Percentiles rank a stretch among this genome's conserved stretches.
Conservation (phyloP, 2,113 vertebrate genomes). For the Apus apus region DNA sequence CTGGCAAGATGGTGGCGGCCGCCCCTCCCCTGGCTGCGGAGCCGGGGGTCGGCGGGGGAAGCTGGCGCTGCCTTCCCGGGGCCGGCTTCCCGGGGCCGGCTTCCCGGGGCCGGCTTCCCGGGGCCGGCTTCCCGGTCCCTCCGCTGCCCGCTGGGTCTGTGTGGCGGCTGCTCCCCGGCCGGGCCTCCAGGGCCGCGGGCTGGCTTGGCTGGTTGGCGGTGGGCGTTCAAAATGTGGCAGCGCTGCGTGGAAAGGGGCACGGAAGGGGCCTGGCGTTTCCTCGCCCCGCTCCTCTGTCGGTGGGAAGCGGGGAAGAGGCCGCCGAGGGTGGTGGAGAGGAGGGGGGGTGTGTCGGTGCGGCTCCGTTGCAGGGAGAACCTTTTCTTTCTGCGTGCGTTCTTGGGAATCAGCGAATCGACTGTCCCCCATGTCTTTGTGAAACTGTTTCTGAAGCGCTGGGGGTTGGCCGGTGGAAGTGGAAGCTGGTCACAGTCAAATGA, state of each 20-base stretch:
- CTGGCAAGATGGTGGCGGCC: conserved; percentile 41
- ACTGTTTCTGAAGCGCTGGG: background rate
- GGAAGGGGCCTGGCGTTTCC: background rate
- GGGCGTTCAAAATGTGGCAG: background rate
- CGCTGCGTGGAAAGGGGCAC: background rate
- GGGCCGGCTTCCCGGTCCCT: no score
- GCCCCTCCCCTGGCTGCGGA: conserved; percentile 33
- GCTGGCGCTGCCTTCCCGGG: background rate
- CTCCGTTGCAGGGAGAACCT: background rate
- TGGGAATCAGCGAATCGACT: background rate
- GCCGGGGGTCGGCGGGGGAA: background rate
- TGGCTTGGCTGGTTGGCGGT: background rate
- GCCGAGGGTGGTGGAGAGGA: no score
- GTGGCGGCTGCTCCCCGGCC: no score
- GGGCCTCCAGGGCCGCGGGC: background rate
- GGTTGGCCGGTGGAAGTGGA: background rate
- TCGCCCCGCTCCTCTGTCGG: background rate
- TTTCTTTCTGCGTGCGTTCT: no score
- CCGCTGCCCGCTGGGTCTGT: no score
- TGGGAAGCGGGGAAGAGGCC: background rate
- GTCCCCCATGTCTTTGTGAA: background rate
- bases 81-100: no score
- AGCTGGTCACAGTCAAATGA: background rate
- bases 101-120: no score
- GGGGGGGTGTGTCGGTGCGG: no score